These are phyloP conservation scores for Rambutsinella grinnellia DNA, from an alignment of 2,888 invertebrate species.

Conservation along the genomic window DNA sequence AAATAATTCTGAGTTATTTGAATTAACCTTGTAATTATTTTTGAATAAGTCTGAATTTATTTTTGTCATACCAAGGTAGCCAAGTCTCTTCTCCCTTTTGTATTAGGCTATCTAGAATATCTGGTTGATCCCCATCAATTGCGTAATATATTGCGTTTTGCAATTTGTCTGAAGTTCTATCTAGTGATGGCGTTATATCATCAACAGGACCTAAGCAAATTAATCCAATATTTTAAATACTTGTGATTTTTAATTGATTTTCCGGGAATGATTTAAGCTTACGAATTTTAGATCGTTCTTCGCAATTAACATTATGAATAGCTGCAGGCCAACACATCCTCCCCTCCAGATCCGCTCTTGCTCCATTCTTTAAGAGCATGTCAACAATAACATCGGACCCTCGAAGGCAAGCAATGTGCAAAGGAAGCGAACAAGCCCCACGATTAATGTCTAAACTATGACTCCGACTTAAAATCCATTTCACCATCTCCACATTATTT, in stretches of 20 bases:
- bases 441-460: slow-evolving; percentile 76
- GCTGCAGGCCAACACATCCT: slow-evolving; percentile 83
- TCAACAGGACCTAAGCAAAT: slow-evolving; percentile 26
- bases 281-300: slow-evolving; percentile 78
- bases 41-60: slow-evolving; percentile 51
- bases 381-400: slow-evolving; percentile 71
- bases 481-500: slow-evolving; percentile 79
- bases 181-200: slow-evolving; percentile 58
- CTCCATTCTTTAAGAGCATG: slow-evolving; percentile 42
- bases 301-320: slow-evolving; percentile 77
- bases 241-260: neutral
- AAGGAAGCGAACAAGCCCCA: slow-evolving; percentile 80
- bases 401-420: slow-evolving; percentile 81
- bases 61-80: slow-evolving; percentile 73
- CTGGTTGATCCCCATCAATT: slow-evolving; percentile 79
- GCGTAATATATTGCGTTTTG: slow-evolving; percentile 81
- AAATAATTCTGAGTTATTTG: neutral
- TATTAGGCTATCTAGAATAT: slow-evolving; percentile 76
- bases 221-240: neutral
- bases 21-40: neutral
- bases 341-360: slow-evolving; percentile 78
- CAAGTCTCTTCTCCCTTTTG: slow-evolving; percentile 79
- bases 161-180: slow-evolving; percentile 72
- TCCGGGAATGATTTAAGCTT: slow-evolving; percentile 61
- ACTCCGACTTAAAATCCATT: slow-evolving; percentile 75